Evolutionary conservation across 1,140 invertebrate species (phyloP).

Genomic region (Metopolophium dirhodum): DNA sequence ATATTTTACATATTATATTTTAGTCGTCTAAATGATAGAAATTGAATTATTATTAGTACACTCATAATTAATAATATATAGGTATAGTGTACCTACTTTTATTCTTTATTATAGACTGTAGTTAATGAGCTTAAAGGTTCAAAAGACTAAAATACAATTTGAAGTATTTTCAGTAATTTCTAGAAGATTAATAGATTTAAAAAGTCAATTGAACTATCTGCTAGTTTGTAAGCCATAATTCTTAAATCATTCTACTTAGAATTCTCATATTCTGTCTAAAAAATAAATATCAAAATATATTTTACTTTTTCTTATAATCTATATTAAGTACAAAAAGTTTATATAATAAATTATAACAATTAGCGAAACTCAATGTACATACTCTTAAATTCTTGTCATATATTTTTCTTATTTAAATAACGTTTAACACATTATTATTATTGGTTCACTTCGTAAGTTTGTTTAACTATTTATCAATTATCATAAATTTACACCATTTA

Average conservation of each 20-base stretch:
- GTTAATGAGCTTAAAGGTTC: not conserved
- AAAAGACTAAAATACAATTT: not conserved
- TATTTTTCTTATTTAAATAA: not conserved
- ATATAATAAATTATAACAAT: no score
- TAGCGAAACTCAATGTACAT: no score
- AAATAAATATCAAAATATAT: no score
- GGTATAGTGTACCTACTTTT: no score
- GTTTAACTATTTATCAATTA: conserved; percentile 11
- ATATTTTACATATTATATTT: not conserved
- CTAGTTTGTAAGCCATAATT: not conserved
- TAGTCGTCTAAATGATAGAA: not conserved
- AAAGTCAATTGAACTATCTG: not conserved
- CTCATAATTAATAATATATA: no score
- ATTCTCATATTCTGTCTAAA: not conserved
- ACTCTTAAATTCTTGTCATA: not conserved
- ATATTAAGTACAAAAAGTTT: no score
- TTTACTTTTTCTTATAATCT: no score
- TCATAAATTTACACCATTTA: not conserved
- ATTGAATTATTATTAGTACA: no score
- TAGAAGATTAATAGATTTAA: not conserved
- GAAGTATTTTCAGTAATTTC: not conserved
- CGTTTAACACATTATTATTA: not conserved
- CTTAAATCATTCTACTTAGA: not conserved
- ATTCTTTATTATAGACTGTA: not conserved
- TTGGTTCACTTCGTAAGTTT: not conserved